These are phyloP conservation scores for Pteruthius melanotis DNA, from an alignment of 2,113 vertebrate species.

Conservation along the genomic window DNA sequence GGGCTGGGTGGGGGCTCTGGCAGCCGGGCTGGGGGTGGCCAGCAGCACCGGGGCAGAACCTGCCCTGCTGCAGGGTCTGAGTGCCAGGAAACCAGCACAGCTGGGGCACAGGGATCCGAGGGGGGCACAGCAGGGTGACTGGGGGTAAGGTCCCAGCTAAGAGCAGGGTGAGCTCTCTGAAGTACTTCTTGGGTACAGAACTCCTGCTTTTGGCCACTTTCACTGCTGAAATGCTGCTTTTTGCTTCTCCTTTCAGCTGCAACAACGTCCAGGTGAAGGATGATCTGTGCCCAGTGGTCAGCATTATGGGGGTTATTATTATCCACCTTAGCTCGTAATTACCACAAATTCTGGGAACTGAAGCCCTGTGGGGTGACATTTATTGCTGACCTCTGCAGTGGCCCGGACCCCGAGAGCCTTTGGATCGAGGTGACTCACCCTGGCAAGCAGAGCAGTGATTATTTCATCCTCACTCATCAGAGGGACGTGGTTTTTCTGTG, in stretches of 20 bases:
- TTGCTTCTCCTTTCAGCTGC: not conserved
- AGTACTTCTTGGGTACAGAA: not conserved
- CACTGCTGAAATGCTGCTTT: not conserved
- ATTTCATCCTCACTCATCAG: not conserved
- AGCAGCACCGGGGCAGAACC: too few species aligned
- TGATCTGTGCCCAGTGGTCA: not conserved
- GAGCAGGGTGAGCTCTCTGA: too few species aligned
- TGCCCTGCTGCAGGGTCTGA: too few species aligned
- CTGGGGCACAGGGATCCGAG: too few species aligned
- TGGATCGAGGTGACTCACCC: not conserved
- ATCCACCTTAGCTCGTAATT: not conserved
- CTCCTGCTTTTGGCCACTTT: not conserved
- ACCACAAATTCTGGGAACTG: not conserved
- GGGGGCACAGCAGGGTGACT: too few species aligned
- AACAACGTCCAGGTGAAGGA: not conserved
- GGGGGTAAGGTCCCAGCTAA: too few species aligned
- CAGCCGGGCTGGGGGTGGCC: too few species aligned
- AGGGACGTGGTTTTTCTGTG: not conserved
- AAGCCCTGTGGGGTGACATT: not conserved
- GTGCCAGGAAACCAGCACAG: too few species aligned
- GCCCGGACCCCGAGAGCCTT: not conserved
- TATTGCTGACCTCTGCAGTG: not conserved
- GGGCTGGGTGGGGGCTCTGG: too few species aligned
- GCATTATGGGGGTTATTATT: not conserved
- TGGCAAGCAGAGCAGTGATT: not conserved